Percentiles rank a stretch among this genome's conserved stretches.
phyloP scores from a whole-genome alignment of 2,888 invertebrate species.

The Spatulosminthurus flaviceps region DNA sequence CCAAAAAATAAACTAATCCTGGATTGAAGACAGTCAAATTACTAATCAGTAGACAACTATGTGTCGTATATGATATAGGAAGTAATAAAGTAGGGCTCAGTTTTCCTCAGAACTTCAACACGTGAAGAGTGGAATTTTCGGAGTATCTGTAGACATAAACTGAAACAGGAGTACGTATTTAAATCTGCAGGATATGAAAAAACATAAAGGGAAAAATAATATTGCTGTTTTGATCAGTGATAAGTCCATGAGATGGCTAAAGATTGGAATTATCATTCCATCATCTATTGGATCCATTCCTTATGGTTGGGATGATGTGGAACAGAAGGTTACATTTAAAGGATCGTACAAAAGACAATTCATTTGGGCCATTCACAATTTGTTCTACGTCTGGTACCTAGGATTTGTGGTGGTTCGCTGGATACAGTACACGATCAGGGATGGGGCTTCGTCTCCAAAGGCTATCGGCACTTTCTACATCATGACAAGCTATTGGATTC shows the following conservation, averaged over 20 bases:
- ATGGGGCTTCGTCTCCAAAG: neutral
- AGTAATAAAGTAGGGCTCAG: no score
- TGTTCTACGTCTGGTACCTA: neutral
- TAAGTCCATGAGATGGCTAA: neutral
- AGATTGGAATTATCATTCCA: neutral
- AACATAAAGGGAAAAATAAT: neutral
- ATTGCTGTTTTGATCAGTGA: neutral
- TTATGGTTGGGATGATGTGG: neutral
- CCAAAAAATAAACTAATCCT: no score
- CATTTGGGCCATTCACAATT: neutral
- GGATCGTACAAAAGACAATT: neutral
- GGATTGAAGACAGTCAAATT: no score
- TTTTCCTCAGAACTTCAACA: no score
- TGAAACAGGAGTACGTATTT: no score
- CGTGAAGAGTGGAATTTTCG: no score
- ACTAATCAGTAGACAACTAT: no score
- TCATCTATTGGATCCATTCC: neutral
- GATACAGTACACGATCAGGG: conserved; percentile 5
- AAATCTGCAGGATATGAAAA: no score
- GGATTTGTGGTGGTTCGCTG: neutral
- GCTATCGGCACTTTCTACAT: conserved; percentile 13
- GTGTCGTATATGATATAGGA: no score
- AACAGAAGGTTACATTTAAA: neutral
- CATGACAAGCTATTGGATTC: conserved; percentile 13
- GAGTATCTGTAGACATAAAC: no score